Evolutionary conservation across 2,797 vertebrate species (phyloP).

Genomic region (Tympanoctomys barrerae): DNA sequence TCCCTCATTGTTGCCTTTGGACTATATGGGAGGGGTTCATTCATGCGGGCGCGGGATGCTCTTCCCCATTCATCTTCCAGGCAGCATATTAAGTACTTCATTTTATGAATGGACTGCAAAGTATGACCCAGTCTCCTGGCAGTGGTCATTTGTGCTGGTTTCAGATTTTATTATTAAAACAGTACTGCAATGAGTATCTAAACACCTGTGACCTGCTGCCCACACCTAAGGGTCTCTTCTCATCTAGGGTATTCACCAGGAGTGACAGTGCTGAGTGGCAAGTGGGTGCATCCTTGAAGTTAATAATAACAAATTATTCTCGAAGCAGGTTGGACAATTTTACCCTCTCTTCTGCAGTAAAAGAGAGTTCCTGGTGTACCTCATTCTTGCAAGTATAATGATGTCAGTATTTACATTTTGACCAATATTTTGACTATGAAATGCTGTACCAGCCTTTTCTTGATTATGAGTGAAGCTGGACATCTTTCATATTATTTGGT

Average conservation of each 20-base stretch:
- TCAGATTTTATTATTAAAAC: slow-evolving; percentile 31
- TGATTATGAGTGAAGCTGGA: background rate
- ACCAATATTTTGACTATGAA: slow-evolving; percentile 13
- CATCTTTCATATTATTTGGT: background rate
- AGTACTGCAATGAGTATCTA: background rate
- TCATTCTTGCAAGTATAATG: background rate
- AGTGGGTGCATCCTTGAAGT: background rate
- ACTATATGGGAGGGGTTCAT: background rate
- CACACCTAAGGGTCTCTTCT: background rate
- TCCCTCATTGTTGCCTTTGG: background rate
- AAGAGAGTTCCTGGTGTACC: background rate
- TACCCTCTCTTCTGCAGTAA: background rate
- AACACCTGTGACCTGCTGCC: background rate
- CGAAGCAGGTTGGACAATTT: background rate
- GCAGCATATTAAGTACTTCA: background rate
- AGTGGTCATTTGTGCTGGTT: background rate
- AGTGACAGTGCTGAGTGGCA: background rate
- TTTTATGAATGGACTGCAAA: background rate
- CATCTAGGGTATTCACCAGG: background rate
- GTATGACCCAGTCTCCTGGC: background rate
- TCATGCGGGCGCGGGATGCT: background rate
- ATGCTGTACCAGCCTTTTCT: background rate
- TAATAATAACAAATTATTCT: background rate
- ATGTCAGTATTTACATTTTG: slow-evolving; percentile 3
- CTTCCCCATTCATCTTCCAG: background rate